Conservation (phyloP, 2,113 vertebrate species). For the Bufo gargarizans region DNA sequence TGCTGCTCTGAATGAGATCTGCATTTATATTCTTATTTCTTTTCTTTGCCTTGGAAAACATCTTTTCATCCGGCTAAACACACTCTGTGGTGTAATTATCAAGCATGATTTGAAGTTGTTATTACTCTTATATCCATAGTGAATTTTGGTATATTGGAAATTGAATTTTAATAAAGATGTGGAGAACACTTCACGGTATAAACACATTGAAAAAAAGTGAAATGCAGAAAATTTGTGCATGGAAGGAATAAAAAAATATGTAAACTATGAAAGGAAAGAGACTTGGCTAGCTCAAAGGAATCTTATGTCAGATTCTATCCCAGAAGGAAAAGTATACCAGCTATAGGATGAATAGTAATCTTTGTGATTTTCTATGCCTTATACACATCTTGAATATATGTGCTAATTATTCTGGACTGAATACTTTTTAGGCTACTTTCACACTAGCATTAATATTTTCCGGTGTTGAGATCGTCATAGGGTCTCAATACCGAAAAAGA, state of each 20-base stretch:
- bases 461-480: no score
- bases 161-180: conserved; percentile 52
- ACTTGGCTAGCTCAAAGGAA: neutral
- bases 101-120: conserved; percentile 50
- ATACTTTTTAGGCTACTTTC: no score
- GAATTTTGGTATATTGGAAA: conserved; percentile 31
- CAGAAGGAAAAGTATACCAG: neutral
- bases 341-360: neutral
- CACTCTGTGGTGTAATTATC: conserved; percentile 42
- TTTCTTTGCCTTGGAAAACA: conserved; percentile 45
- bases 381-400: neutral
- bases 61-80: conserved; percentile 49
- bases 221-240: conserved; percentile 9
- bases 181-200: conserved; percentile 17
- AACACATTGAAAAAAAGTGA: conserved; percentile 22
- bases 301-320: neutral
- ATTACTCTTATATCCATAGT: conserved; percentile 49
- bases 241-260: conserved; percentile 2
- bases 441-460: no score
- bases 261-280: conserved; percentile 12
- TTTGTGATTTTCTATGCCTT: neutral
- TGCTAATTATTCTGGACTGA: neutral
- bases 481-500: no score
- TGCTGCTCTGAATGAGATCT: conserved; percentile 70
- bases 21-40: conserved; percentile 51